These are phyloP conservation scores for Acholoe squamosa DNA, from an alignment of 2,888 invertebrate genomes.

Conservation along the genomic window DNA sequence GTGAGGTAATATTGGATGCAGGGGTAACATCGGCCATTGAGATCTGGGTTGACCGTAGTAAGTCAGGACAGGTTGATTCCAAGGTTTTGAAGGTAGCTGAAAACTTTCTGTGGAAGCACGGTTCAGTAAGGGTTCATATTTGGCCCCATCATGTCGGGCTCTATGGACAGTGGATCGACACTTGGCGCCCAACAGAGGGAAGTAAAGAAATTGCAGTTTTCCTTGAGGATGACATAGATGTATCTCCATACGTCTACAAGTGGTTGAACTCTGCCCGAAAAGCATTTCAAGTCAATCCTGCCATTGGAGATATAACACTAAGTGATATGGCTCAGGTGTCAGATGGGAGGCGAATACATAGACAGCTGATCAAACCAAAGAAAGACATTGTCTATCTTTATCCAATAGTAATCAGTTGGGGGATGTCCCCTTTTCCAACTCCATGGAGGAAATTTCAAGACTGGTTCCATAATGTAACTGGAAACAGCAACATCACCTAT, in stretches of 20 bases:
- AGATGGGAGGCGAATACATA: neutral
- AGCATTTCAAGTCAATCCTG: neutral
- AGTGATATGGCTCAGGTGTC: neutral
- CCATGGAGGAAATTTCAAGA: slow-evolving; percentile 16
- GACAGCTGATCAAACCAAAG: neutral
- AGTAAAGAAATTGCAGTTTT: slow-evolving; percentile 75
- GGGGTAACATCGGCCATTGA: slow-evolving; percentile 67
- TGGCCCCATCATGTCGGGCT: slow-evolving; percentile 71
- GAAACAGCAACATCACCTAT: neutral
- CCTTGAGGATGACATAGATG: slow-evolving; percentile 77
- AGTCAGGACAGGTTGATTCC: slow-evolving; percentile 65
- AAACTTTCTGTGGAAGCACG: slow-evolving; percentile 70
- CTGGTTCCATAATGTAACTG: slow-evolving; percentile 32
- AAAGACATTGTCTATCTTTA: neutral
- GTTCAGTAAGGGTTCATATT: slow-evolving; percentile 68
- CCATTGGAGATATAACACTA: neutral
- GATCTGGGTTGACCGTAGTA: slow-evolving; percentile 71
- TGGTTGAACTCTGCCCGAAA: slow-evolving; percentile 67
- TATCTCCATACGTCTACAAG: slow-evolving; percentile 75
- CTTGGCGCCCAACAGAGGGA: slow-evolving; percentile 73
- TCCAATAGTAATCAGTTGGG: neutral
- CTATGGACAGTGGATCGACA: slow-evolving; percentile 73
- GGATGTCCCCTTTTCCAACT: neutral
- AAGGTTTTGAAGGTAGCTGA: slow-evolving; percentile 67
- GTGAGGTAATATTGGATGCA: slow-evolving; percentile 68